phyloP scores from a whole-genome alignment of 1,140 invertebrate species.

The Drosophila tsacasi region DNA sequence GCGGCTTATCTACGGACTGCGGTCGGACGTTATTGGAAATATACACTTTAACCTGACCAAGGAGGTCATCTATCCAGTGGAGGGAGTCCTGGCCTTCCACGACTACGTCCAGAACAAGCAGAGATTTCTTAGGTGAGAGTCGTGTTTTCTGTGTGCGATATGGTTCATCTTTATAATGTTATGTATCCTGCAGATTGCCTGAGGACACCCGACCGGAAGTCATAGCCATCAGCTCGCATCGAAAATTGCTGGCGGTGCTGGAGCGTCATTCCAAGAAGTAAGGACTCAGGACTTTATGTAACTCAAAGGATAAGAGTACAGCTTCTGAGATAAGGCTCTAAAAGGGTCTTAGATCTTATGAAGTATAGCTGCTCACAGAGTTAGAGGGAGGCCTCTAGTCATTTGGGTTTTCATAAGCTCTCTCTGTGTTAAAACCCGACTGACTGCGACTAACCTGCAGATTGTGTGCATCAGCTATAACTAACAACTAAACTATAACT shows the following conservation, averaged over 20 bases:
- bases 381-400: no score
- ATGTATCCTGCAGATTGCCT: conserved; percentile 44
- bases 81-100: conserved; percentile 87
- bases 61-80: conserved; percentile 89
- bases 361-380: no score
- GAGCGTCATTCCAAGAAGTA: conserved; percentile 70
- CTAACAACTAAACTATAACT: not conserved
- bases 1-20: conserved; percentile 87
- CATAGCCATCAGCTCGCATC: conserved; percentile 74
- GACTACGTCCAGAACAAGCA: conserved; percentile 86
- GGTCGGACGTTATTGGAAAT: conserved; percentile 87
- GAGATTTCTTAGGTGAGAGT: conserved; percentile 83
- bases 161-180: not conserved
- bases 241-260: conserved; percentile 76
- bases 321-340: no score
- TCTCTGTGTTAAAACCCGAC: no score
- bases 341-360: not conserved
- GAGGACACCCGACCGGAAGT: conserved; percentile 72
- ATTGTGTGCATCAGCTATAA: not conserved
- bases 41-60: conserved; percentile 87
- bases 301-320: not conserved
- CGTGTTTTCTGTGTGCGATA: conserved; percentile 24
- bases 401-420: no score
- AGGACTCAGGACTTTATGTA: not conserved
- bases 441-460: no score